These are phyloP conservation scores for Alethe diademata DNA, from an alignment of 2,113 vertebrate species.

Conservation along the genomic window DNA sequence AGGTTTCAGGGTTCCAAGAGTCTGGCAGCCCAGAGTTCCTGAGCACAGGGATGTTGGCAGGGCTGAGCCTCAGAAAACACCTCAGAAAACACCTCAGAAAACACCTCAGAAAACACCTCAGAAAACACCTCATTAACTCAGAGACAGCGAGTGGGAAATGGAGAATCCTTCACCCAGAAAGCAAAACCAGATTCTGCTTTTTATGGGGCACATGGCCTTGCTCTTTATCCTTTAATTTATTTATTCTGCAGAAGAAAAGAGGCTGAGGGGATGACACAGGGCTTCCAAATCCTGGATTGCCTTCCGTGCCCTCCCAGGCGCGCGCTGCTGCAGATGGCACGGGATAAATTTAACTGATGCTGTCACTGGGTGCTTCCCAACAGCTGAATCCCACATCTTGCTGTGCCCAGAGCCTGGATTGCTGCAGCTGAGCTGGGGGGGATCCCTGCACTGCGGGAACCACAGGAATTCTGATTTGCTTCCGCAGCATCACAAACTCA, in stretches of 20 bases:
- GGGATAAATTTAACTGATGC: not conserved
- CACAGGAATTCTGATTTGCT: not conserved
- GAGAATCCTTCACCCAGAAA: not conserved
- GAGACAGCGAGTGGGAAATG: not conserved
- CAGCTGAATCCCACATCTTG: not conserved
- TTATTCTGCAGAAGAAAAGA: not conserved
- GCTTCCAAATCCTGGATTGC: accelerated
- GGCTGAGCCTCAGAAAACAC: not conserved
- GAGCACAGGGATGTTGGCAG: not conserved
- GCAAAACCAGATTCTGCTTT: not conserved
- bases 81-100: too few species aligned
- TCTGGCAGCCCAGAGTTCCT: accelerated
- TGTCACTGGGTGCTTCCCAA: not conserved
- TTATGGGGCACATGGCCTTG: not conserved
- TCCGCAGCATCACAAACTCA: too few species aligned
- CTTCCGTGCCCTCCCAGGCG: not conserved
- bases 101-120: too few species aligned
- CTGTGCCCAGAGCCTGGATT: not conserved
- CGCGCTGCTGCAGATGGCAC: not conserved
- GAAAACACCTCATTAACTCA: not conserved
- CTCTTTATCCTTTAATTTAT: not conserved
- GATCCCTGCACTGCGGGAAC: not conserved
- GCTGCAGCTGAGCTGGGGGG: not conserved
- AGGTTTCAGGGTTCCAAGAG: too few species aligned
- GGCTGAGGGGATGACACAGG: not conserved